Evolutionary conservation across 2,888 invertebrate species (phyloP).

Genomic region (Hydroisotoma schaefferi): DNA sequence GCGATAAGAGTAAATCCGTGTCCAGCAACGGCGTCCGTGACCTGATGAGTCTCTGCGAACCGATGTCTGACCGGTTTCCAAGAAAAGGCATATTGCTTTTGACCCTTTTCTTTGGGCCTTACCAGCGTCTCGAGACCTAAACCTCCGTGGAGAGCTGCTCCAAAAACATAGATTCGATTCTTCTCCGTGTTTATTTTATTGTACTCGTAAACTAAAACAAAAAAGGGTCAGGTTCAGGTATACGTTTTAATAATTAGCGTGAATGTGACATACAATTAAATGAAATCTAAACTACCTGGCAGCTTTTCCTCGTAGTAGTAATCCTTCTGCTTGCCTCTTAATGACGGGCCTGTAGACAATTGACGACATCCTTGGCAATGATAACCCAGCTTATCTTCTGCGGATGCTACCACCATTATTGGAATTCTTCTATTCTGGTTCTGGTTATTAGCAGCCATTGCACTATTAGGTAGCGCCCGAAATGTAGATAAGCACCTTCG

Average conservation of each 20-base stretch:
- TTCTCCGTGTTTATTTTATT: constrained; percentile 26
- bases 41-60: constrained; percentile 51
- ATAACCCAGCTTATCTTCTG: too few species aligned
- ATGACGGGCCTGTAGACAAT: neutral
- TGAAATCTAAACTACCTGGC: constrained; percentile 23
- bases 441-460: too few species aligned
- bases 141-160: constrained; percentile 35
- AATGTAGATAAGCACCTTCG: too few species aligned
- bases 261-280: neutral
- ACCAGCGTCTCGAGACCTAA: constrained; percentile 31
- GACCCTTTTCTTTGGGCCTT: constrained; percentile 13
- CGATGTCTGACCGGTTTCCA: constrained; percentile 37
- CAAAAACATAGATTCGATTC: constrained; percentile 42
- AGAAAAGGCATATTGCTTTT: constrained; percentile 12
- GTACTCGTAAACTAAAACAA: constrained; percentile 40
- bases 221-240: neutral
- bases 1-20: constrained; percentile 84
- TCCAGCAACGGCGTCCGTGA: constrained; percentile 72
- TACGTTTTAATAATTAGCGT: too few species aligned
- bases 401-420: too few species aligned
- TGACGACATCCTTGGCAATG: neutral
- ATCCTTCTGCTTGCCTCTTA: constrained; percentile 18
- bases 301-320: constrained; percentile 23
- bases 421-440: too few species aligned
- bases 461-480: too few species aligned